Evolutionary conservation across 2,113 vertebrate species (phyloP).

Genomic region (Caretta caretta): DNA sequence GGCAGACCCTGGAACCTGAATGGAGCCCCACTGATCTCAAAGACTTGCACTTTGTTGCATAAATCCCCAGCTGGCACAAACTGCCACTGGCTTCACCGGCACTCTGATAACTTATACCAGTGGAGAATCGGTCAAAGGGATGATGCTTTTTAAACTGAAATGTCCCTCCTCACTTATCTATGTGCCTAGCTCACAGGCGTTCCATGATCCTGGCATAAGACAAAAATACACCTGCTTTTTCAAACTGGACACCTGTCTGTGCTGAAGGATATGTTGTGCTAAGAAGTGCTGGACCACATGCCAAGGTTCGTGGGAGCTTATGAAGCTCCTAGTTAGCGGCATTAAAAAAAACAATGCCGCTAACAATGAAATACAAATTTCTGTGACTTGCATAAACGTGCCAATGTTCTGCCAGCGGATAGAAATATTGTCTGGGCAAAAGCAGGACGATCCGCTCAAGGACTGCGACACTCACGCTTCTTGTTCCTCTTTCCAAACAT

Average conservation of each 20-base stretch:
- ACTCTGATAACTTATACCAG: neutral
- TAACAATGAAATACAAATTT: neutral
- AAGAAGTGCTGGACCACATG: neutral
- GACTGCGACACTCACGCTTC: neutral
- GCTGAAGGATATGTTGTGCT: neutral
- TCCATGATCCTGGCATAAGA: neutral
- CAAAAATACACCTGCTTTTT: neutral
- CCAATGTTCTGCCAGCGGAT: neutral
- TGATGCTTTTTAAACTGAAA: neutral
- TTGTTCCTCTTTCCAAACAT: neutral
- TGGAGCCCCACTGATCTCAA: neutral
- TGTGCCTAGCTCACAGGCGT: neutral
- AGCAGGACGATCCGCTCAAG: neutral
- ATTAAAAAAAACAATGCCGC: neutral
- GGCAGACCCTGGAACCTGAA: neutral
- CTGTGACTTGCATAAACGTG: accelerated
- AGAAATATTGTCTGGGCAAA: neutral
- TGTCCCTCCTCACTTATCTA: neutral
- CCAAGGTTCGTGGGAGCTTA: neutral
- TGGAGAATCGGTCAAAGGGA: no score
- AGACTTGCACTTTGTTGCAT: neutral
- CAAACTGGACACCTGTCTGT: neutral
- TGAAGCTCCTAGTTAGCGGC: neutral
- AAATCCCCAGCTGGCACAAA: neutral
- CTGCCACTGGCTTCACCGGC: neutral